phyloP scores from a whole-genome alignment of 2,888 invertebrate species.

The Diplolepis rosae region DNA sequence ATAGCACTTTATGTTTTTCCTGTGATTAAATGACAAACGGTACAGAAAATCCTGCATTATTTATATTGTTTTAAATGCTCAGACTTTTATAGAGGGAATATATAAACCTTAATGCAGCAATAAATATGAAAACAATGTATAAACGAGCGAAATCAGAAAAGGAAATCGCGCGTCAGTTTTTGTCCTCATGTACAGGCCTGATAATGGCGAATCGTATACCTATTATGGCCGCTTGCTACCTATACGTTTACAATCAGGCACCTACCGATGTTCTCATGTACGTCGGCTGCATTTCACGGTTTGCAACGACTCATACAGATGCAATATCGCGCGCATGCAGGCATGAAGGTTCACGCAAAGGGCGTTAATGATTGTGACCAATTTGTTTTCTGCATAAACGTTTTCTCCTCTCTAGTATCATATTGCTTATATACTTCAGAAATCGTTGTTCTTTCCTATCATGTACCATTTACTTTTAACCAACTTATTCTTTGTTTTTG shows the following conservation, averaged over 20 bases:
- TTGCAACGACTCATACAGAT: conserved; percentile 11
- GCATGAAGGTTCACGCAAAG: conserved; percentile 39
- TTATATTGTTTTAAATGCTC: no score
- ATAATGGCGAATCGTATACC: not conserved
- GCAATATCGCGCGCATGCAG: conserved; percentile 24
- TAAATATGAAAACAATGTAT: not conserved
- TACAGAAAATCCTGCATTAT: no score
- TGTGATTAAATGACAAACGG: no score
- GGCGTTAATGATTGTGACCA: conserved; percentile 63
- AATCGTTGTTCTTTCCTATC: conserved; percentile 39
- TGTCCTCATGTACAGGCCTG: not conserved
- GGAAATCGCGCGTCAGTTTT: not conserved
- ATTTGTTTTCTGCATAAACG: conserved; percentile 61
- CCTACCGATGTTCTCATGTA: conserved; percentile 3
- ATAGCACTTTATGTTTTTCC: no score
- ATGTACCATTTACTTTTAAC: not conserved
- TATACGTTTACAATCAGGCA: not conserved
- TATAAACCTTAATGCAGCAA: not conserved
- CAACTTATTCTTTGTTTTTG: no score
- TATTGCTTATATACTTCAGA: conserved; percentile 9
- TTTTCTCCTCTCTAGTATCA: conserved; percentile 57
- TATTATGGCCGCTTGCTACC: not conserved
- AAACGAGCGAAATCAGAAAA: not conserved
- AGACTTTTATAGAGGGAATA: not conserved
- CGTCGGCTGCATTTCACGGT: not conserved